Percentiles rank a stretch among this genome's conserved stretches.
Conservation (phyloP, 2,888 invertebrate genomes). For the Ormyrus pomaceus region DNA sequence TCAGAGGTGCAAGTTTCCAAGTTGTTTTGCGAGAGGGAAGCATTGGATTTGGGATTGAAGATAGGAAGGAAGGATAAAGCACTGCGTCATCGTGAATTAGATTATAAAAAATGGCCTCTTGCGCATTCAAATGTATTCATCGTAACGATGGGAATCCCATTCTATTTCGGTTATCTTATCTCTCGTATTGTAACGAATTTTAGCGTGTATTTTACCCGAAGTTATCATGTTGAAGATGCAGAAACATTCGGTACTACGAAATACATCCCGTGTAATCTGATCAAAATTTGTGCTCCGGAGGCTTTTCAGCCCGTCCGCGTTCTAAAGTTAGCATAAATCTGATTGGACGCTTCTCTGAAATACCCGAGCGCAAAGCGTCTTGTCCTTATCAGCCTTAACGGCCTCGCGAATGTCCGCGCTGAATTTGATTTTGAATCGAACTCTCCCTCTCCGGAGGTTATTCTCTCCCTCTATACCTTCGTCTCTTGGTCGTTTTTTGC, state of each 20-base stretch:
- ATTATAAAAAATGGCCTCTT: slow-evolving; percentile 3
- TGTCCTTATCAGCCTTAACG: slow-evolving; percentile 33
- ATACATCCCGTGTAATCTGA: slow-evolving; percentile 25
- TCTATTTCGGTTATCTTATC: slow-evolving; percentile 7
- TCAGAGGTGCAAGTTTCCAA: too few relatives aligned
- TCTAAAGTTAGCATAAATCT: slow-evolving; percentile 50
- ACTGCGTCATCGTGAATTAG: not conserved
- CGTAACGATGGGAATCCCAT: slow-evolving; percentile 18
- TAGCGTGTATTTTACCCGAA: slow-evolving; percentile 10
- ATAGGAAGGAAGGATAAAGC: too few relatives aligned
- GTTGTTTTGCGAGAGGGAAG: too few relatives aligned
- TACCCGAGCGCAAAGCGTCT: slow-evolving; percentile 27
- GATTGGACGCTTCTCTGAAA: slow-evolving; percentile 43
- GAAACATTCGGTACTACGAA: slow-evolving; percentile 43
- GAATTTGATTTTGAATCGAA: slow-evolving; percentile 46
- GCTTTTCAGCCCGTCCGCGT: slow-evolving; percentile 5
- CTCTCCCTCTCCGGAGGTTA: not conserved
- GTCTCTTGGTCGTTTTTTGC: not conserved
- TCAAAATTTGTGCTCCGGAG: slow-evolving; percentile 39
- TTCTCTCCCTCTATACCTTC: not conserved
- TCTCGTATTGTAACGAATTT: slow-evolving; percentile 31
- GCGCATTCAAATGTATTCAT: slow-evolving; percentile 19
- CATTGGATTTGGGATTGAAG: too few relatives aligned
- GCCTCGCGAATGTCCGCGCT: slow-evolving; percentile 33
- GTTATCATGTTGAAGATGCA: slow-evolving; percentile 45